Evolutionary conservation across 1,140 invertebrate genomes (phyloP).

Genomic region (Micrasema minimum): DNA sequence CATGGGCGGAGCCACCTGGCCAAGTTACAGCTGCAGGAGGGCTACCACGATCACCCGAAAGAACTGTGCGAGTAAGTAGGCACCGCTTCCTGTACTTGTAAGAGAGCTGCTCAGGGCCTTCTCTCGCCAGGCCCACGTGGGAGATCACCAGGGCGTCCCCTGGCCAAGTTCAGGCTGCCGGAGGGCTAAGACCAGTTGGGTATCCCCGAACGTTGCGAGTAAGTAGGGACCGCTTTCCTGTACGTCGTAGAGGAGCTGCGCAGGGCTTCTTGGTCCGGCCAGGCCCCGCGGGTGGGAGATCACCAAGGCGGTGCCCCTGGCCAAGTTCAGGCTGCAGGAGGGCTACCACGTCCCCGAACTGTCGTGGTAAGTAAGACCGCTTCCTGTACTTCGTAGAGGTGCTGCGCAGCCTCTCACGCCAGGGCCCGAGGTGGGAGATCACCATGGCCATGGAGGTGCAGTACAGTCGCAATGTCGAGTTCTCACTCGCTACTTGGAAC

Average conservation of each 20-base stretch:
- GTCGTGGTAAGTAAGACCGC: conserved; percentile 82
- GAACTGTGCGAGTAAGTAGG: conserved; percentile 87
- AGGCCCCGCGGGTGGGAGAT: conserved; percentile 84
- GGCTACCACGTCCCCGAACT: conserved; percentile 90
- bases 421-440: conserved; percentile 82
- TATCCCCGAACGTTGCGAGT: no score
- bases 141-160: conserved; percentile 88
- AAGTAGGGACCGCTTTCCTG: no score
- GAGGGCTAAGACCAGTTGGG: no score
- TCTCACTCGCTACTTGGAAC: no score
- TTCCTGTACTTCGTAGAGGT: conserved; percentile 89
- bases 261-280: conserved; percentile 80
- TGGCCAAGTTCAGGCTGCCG: conserved; percentile 83
- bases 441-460: no score
- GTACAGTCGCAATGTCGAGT: no score
- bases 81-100: conserved; percentile 83
- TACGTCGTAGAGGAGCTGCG: no score
- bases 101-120: conserved; percentile 84
- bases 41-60: conserved; percentile 89
- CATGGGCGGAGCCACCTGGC: no score
- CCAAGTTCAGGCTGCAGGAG: conserved; percentile 85
- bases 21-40: no score
- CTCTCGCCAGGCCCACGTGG: conserved; percentile 77
- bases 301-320: conserved; percentile 87
- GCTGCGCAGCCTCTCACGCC: conserved; percentile 77